phyloP scores from a whole-genome alignment of 2,113 vertebrate species.

The Alouatta palliata region DNA sequence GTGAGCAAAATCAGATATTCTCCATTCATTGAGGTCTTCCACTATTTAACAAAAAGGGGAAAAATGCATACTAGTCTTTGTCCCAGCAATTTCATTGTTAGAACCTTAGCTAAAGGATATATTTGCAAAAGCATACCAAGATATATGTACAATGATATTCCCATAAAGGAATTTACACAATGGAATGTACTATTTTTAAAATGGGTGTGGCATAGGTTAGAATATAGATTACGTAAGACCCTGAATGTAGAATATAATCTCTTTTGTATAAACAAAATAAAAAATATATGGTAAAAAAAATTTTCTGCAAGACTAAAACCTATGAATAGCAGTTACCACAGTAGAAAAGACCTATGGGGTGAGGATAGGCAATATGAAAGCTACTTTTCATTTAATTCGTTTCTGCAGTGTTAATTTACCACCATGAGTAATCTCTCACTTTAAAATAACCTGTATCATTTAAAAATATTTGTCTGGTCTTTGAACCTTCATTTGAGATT shows the following conservation, averaged over 20 bases:
- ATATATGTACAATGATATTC: background rate
- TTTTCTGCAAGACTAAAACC: background rate
- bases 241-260: background rate
- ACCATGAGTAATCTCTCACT: background rate
- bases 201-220: background rate
- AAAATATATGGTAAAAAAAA: background rate
- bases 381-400: background rate
- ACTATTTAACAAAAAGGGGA: background rate
- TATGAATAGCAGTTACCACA: background rate
- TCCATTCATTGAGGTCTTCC: background rate
- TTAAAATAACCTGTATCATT: conserved; percentile 40
- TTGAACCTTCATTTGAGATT: background rate
- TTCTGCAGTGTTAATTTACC: conserved; percentile 12
- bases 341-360: background rate
- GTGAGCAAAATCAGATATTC: background rate
- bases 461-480: too few species aligned
- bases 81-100: background rate
- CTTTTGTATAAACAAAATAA: background rate
- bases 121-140: background rate
- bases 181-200: background rate
- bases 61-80: background rate
- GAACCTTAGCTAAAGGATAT: background rate
- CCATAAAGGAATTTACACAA: background rate
- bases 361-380: background rate
- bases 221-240: background rate